A percentile compares a stretch with the other conserved stretches of the same genome.
phyloP scores from a whole-genome alignment of 2,888 invertebrate species.

The Mesorhabditis sp. region DNA sequence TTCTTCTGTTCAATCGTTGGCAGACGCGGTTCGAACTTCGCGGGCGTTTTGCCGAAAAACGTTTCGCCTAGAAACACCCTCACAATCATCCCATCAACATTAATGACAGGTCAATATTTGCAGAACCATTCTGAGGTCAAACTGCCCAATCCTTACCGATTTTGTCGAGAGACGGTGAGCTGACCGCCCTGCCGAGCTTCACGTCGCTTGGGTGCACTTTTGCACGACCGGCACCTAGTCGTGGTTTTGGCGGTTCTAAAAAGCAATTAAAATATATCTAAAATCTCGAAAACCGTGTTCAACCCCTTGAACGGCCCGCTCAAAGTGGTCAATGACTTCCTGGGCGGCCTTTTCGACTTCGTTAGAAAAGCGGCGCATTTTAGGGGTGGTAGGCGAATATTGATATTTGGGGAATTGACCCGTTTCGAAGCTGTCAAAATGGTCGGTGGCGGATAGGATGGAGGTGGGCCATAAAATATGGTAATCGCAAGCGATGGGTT shows the following conservation, averaged over 20 bases:
- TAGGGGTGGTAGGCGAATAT: no score
- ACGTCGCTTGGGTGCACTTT: no score
- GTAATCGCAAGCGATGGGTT: no score
- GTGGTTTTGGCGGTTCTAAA: neutral
- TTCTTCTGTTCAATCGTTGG: neutral
- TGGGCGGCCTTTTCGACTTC: neutral
- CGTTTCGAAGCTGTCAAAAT: no score
- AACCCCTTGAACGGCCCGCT: neutral
- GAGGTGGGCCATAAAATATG: no score
- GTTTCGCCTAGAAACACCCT: neutral
- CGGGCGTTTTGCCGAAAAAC: neutral
- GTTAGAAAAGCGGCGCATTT: no score
- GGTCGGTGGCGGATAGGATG: no score
- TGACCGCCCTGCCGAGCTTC: neutral
- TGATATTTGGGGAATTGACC: no score
- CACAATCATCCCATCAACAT: neutral
- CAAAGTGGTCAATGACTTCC: neutral
- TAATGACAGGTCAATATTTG: neutral
- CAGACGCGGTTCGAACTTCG: neutral
- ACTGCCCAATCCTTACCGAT: neutral
- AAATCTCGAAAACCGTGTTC: neutral
- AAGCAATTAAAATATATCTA: neutral
- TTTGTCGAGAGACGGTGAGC: neutral
- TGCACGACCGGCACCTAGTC: neutral
- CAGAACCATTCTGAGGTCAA: no score